These are phyloP conservation scores for Percopsis transmontana DNA, from an alignment of 2,113 vertebrate genomes.

Conservation along the genomic window DNA sequence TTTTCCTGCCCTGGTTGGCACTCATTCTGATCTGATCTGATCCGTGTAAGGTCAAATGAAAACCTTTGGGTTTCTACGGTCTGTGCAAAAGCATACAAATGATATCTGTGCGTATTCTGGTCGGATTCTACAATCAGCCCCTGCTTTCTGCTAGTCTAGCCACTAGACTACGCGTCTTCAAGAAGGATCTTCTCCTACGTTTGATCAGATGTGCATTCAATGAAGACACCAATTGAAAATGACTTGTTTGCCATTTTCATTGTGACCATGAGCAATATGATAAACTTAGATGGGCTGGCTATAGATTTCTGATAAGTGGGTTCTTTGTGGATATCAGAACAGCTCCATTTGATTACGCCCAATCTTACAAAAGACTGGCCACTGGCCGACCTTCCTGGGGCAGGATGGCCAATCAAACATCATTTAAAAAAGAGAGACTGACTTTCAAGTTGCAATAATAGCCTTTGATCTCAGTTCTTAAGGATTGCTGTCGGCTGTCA, in stretches of 20 bases:
- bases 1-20: slow-evolving; percentile 18
- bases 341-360: slow-evolving; percentile 11
- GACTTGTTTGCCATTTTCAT: slow-evolving; percentile 20
- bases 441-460: slow-evolving; percentile 6
- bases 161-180: too few relatives aligned
- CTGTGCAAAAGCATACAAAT: not conserved
- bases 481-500: too few relatives aligned
- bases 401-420: slow-evolving; percentile 27
- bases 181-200: too few relatives aligned
- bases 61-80: slow-evolving; percentile 10
- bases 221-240: not conserved
- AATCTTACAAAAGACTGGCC: slow-evolving; percentile 8
- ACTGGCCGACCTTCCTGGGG: slow-evolving; percentile 4
- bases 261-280: not conserved
- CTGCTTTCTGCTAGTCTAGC: too few relatives aligned
- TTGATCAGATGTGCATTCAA: not conserved
- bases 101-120: not conserved
- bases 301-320: not conserved
- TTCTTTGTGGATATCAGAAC: slow-evolving; percentile 16
- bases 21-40: not conserved
- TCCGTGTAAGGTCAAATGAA: not conserved
- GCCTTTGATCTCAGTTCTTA: slow-evolving; percentile 16
- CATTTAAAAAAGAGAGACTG: slow-evolving; percentile 22
- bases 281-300: not conserved
- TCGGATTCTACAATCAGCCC: too few relatives aligned